Base-by-base conservation (phyloP, 1,140 invertebrate species). In the Drosophila punjabiensis region DNA sequence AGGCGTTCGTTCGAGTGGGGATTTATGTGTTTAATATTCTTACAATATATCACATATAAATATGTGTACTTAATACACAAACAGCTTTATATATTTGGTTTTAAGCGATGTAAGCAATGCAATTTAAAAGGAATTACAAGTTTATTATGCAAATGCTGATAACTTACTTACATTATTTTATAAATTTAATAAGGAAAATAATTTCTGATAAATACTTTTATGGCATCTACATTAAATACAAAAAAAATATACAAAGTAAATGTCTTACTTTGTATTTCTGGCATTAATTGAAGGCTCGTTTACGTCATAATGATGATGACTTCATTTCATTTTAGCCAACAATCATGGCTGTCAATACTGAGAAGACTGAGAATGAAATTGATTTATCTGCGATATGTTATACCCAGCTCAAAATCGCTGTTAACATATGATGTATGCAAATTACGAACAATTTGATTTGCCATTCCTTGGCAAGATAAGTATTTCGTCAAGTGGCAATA, bases 401-500 rank as follows among this genome's bases (percentile, higher is more conserved):
- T 41, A 77, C 75, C 75, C 61, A 32, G 37, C 74, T 76, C 73
- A 84, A 80, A 70, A 61, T 64, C 56, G 59, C 73, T 76, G 70
- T 64, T 61, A 79, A 77, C 82, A 88, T 77, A 65, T 76, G 80
- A 73, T 70, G 82, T 87, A 88, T 87, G 83, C 84, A 87, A 87
- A 87, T 83, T 87, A 76, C 84, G 84, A 88, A 77, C 83, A 87
- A 77, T 88, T 88, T 88, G 83, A 83, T 88, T 88, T 87, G 80
- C 83, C 84, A 70, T 88, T 80, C 71, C 71, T 62, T 37, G 76
- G 65, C 76, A 73, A 69, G 74, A 85, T 74, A 81, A 63, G 63
- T 62, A 75, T 74, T 71, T 52, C 61, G 75, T 67, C 79, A 86
- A 85, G 82, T 85, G 82, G 48, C 65, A 71, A 82, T 76, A 82